Conservation (phyloP, 2,113 vertebrate species). For the Haemorhous mexicanus region DNA sequence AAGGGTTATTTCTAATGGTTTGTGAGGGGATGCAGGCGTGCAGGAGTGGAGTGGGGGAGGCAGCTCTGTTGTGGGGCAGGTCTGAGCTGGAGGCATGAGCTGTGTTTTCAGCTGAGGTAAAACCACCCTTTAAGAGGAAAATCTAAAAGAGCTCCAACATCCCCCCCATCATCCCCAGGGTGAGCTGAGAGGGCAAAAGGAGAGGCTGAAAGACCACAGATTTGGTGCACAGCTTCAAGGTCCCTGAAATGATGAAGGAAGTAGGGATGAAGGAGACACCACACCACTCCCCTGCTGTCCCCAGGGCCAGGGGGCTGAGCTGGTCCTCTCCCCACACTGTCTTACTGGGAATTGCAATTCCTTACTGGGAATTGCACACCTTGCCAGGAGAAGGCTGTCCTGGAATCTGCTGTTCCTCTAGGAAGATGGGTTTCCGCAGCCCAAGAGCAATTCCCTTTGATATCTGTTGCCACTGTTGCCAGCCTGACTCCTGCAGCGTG, state of each 20-base stretch:
- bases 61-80: neutral
- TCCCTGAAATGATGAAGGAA: neutral
- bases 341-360: no score
- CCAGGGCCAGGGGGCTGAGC: neutral
- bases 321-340: neutral
- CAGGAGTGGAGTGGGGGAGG: accelerated
- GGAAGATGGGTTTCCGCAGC: neutral
- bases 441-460: accelerated
- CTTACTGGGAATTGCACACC: neutral
- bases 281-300: neutral
- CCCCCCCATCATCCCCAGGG: neutral
- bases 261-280: neutral
- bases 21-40: accelerated
- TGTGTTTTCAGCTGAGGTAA: neutral
- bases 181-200: neutral
- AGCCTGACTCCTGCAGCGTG: neutral
- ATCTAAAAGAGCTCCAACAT: neutral
- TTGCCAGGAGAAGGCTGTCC: neutral
- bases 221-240: neutral
- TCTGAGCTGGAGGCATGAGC: neutral
- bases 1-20: neutral
- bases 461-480: neutral
- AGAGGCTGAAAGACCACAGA: neutral
- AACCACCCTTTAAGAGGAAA: neutral
- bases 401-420: neutral